Conservation (phyloP, 2,797 vertebrate genomes). For the Syncerus caffer region DNA sequence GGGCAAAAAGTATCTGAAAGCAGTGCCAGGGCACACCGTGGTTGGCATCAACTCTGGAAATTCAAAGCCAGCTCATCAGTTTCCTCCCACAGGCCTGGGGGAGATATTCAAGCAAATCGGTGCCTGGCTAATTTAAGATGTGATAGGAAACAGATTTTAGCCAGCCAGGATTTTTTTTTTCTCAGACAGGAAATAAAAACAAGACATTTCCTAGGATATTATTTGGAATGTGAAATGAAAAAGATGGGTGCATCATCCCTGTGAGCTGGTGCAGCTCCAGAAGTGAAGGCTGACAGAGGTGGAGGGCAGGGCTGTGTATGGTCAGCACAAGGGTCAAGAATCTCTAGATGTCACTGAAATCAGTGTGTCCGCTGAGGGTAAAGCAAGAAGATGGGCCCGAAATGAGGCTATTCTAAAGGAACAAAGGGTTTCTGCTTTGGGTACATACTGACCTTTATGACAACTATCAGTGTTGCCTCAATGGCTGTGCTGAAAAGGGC, state of each 20-base stretch:
- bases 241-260: background rate
- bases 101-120: slow-evolving; percentile 65
- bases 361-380: background rate
- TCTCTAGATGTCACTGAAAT: background rate
- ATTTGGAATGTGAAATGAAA: background rate
- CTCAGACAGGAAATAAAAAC: slow-evolving; percentile 44
- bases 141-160: slow-evolving; percentile 75
- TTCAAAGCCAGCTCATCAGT: slow-evolving; percentile 66
- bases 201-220: slow-evolving; percentile 13
- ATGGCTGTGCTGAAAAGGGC: background rate
- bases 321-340: background rate
- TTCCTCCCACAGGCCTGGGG: slow-evolving; percentile 70
- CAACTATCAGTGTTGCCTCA: background rate
- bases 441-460: background rate
- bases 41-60: slow-evolving; percentile 71
- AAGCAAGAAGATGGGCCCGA: background rate
- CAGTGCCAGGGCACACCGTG: slow-evolving; percentile 54
- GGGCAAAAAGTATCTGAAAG: slow-evolving; percentile 58
- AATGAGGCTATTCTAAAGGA: background rate
- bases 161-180: background rate
- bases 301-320: background rate
- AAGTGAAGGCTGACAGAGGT: background rate
- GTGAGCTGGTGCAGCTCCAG: background rate
- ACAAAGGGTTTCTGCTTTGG: background rate
- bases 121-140: slow-evolving; percentile 74